Base-by-base conservation (phyloP, 2,113 vertebrate genomes). In the Herpailurus yagouaroundi region DNA sequence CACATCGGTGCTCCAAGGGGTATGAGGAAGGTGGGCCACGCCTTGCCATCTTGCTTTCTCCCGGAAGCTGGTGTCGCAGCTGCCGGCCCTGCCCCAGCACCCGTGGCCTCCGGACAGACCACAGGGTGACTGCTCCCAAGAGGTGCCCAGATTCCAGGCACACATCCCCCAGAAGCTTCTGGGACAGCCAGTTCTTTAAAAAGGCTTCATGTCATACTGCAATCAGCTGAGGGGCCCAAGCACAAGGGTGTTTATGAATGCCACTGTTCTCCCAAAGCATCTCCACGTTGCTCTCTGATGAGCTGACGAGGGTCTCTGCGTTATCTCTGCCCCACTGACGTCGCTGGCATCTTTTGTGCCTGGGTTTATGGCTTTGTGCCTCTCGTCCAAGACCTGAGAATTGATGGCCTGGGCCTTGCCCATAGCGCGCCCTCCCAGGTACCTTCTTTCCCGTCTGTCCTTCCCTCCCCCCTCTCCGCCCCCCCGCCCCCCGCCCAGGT, bases 161-260 rank as follows among this genome's bases (percentile, higher is more conserved):
- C 94, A 95, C 85, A 38, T 86, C 93, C 96, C 94, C 91, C 95
- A 97, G 91, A 77, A 95, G 94, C 25, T 64, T 92, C 66, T 95
- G 95, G 94, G 3, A 79, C 73, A 69, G 92, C n/a, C 73, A 57
- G 87, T 96, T 97, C 97, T 98, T 97, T 19, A 97, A 96, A 98
- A 97, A 98, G 97, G 74, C 94, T 90, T 31, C 89, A 3, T 91
- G 93, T 97, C 98, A 97, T 52, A 48, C 79, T 31, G 33, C 29
- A 94, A 18, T 96, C 96, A 96, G 97, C 95, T 76, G 92, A 29
- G 45, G 60, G 63, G 91, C 82, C 85, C 89, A 27, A 52, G 91
- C 77, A 29, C 91, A 0, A 50, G 64, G 45, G 66, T 87, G 73
- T 64, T 86, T 76, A 52, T 83, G 60, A 87, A 77, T 23, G 31